These are phyloP conservation scores for Gadopsis bispinosus DNA, from an alignment of 2,797 vertebrate genomes.

Conservation along the genomic window DNA sequence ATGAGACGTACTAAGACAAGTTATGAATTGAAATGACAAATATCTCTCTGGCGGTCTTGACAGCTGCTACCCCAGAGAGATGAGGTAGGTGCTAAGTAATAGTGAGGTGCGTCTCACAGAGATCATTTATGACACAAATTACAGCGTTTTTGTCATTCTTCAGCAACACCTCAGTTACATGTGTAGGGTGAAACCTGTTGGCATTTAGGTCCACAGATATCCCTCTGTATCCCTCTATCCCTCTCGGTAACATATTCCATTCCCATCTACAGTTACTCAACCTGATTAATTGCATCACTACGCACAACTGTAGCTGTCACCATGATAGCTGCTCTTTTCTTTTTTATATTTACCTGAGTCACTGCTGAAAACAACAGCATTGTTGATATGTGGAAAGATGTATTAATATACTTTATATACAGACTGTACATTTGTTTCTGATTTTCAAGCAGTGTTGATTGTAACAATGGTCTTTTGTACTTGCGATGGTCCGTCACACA, in stretches of 20 bases:
- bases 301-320: conserved; percentile 19
- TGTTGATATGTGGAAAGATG: conserved; percentile 37
- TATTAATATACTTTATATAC: not conserved
- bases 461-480: conserved; percentile 10
- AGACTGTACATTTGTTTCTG: not conserved
- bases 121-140: conserved; percentile 29
- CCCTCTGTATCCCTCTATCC: too few species aligned
- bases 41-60: conserved; percentile 25
- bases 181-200: not conserved
- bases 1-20: conserved; percentile 46
- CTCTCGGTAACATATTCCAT: conserved; percentile 1
- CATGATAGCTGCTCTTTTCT: conserved; percentile 47
- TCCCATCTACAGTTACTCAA: conserved; percentile 14
- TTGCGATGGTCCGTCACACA: conserved; percentile 22
- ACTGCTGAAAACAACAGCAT: conserved; percentile 37
- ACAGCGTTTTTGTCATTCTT: conserved; percentile 8
- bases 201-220: not conserved
- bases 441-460: conserved; percentile 11
- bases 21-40: conserved; percentile 58
- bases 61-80: conserved; percentile 22
- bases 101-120: conserved; percentile 7
- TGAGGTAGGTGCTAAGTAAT: conserved; percentile 17
- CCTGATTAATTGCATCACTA: conserved; percentile 20
- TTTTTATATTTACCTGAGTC: conserved; percentile 46
- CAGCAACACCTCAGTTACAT: conserved; percentile 2